Evolutionary conservation across 2,888 invertebrate genomes (phyloP), one percentile per base, ranked within the genome.

Genomic region (Euproctis similis): DNA sequence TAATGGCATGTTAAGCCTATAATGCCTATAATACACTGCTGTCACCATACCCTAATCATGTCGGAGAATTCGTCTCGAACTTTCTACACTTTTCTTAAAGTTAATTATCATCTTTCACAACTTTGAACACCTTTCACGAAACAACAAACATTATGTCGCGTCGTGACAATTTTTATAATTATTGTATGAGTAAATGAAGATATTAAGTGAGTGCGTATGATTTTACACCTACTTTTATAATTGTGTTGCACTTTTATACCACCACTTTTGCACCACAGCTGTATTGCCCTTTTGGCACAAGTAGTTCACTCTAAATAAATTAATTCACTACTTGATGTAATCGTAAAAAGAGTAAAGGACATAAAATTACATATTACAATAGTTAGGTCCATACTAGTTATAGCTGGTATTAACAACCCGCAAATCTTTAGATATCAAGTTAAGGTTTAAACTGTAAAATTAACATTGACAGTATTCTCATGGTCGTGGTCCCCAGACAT

Each of bases 91-190:
- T 46, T 51, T 42, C 34, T 35, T n/a, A n/a, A n/a, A n/a, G 31
- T 39, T 43, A 47, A 54, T 53, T 47, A 56, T 39, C 45, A 42
- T 45, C 29, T 44, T 59, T 56, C 46, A 52, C 53, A 56, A 38
- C 27, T 48, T 33, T 32, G 27, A 30, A 27, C 30, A 37, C 26
- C 35, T 46, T 46, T 37, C 40, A 36, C 34, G 32, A 34, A 11
- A 23, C 27, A 19, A 40, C 29, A 16, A 33, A 42, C 43, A 47
- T 42, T 39, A 31, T 37, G 38, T 43, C 34, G 43, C 32, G 46
- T 36, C 43, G 31, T 14, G 14, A n/a, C n/a, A n/a, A 34, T 34
- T 30, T 22, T 37, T 25, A 34, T 36, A 37, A 46, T 30, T 42
- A 24, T 31, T 27, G n/a, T n/a, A n/a, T 13, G 19, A 14, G 46